These are phyloP conservation scores for Rhea americana DNA, from an alignment of 2,113 vertebrate genomes.

Conservation along the genomic window DNA sequence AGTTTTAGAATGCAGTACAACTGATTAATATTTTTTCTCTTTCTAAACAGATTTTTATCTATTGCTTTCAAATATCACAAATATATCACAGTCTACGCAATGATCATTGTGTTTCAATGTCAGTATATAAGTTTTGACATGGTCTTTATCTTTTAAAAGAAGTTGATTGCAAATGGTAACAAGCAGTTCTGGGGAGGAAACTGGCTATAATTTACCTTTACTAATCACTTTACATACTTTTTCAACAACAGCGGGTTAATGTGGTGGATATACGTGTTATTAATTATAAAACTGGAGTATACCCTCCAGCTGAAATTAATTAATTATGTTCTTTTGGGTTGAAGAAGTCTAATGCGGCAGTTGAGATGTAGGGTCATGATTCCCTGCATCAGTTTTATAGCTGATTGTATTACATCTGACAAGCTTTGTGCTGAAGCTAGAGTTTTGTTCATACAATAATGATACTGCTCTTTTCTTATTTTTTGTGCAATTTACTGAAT, in stretches of 20 bases:
- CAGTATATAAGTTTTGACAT: neutral
- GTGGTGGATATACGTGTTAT: constrained; percentile 28
- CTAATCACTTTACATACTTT: constrained; percentile 37
- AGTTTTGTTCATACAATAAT: constrained; percentile 13
- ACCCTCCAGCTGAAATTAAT: constrained; percentile 64
- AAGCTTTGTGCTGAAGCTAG: constrained; percentile 43
- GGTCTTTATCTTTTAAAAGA: constrained; percentile 1
- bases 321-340: constrained; percentile 59
- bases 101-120: neutral
- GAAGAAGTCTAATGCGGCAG: constrained; percentile 42
- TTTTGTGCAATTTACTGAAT: constrained; percentile 22
- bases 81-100: neutral
- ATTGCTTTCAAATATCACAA: neutral
- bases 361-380: constrained; percentile 57
- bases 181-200: neutral
- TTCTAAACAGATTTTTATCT: neutral
- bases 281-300: constrained; percentile 68
- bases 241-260: neutral
- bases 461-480: neutral
- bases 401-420: constrained; percentile 61
- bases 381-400: constrained; percentile 41
- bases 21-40: neutral
- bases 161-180: neutral
- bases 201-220: constrained; percentile 32
- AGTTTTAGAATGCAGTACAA: neutral